These are phyloP conservation scores for Sorex maritimensis DNA, from an alignment of 2,797 vertebrate genomes.

Conservation along the genomic window DNA sequence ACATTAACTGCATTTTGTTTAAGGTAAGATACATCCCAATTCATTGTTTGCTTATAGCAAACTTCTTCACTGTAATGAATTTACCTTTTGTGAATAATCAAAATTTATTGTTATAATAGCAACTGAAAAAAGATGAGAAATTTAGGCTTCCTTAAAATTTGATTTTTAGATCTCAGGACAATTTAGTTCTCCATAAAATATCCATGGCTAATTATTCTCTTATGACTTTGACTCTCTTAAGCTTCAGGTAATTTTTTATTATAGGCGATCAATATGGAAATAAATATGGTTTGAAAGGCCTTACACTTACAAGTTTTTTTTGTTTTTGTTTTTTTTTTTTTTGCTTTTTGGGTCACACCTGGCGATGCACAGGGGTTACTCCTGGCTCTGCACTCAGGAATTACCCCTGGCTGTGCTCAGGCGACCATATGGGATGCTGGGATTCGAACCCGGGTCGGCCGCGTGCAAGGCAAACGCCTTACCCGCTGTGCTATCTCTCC, in stretches of 20 bases:
- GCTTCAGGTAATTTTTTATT: conserved; percentile 51
- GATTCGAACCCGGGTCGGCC: too few relatives aligned
- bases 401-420: too few relatives aligned
- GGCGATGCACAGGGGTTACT: too few relatives aligned
- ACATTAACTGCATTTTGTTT: background rate
- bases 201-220: conserved; percentile 43
- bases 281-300: conserved; percentile 14
- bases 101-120: background rate
- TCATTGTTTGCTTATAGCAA: background rate
- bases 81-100: conserved; percentile 1
- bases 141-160: background rate
- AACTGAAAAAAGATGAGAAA: conserved; percentile 24
- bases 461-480: too few relatives aligned
- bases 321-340: too few relatives aligned
- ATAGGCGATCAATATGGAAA: conserved; percentile 22
- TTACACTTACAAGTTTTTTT: conserved; percentile 23
- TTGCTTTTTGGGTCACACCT: too few relatives aligned
- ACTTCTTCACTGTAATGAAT: background rate
- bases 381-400: too few relatives aligned
- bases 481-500: too few relatives aligned
- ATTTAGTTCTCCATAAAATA: conserved; percentile 8
- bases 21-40: background rate
- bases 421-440: too few relatives aligned
- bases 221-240: background rate
- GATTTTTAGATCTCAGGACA: conserved; percentile 55